These are phyloP conservation scores for Hepsetus odoe DNA, from an alignment of 2,113 vertebrate genomes.

Conservation along the genomic window DNA sequence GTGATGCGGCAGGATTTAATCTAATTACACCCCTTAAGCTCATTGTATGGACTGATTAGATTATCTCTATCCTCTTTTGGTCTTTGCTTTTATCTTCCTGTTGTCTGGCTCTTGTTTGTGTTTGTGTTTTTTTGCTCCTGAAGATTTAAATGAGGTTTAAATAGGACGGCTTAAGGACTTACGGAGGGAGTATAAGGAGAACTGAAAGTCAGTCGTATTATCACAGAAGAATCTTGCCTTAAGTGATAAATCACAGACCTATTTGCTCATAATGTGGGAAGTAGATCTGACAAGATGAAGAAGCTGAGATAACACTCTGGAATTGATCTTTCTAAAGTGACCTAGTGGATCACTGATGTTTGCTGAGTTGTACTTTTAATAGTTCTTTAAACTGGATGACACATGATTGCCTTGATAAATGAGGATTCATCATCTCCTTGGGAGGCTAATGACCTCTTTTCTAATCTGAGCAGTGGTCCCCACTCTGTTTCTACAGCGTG, in stretches of 20 bases:
- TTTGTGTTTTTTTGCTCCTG: background rate
- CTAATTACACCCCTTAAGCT: conserved; percentile 25
- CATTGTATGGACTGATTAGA: conserved; percentile 22
- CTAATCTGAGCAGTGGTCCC: too few relatives aligned
- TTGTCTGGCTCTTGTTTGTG: background rate
- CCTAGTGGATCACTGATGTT: background rate
- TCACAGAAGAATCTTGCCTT: background rate
- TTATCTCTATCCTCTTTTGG: conserved; percentile 28
- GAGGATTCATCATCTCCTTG: too few relatives aligned
- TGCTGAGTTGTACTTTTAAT: background rate
- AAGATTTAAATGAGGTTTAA: background rate
- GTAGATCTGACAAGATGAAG: background rate
- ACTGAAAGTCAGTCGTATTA: background rate
- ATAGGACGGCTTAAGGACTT: background rate
- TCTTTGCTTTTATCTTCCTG: background rate
- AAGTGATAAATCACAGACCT: background rate
- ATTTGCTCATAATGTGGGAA: background rate
- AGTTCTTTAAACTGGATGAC: too few relatives aligned
- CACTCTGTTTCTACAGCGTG: too few relatives aligned
- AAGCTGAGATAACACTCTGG: background rate
- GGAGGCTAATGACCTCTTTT: too few relatives aligned
- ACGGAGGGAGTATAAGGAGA: background rate
- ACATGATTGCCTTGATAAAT: too few relatives aligned
- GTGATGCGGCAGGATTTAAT: conserved; percentile 26
- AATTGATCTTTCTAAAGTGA: background rate